Conservation (phyloP, 2,888 invertebrate genomes). For the Ernsta delagoae region DNA sequence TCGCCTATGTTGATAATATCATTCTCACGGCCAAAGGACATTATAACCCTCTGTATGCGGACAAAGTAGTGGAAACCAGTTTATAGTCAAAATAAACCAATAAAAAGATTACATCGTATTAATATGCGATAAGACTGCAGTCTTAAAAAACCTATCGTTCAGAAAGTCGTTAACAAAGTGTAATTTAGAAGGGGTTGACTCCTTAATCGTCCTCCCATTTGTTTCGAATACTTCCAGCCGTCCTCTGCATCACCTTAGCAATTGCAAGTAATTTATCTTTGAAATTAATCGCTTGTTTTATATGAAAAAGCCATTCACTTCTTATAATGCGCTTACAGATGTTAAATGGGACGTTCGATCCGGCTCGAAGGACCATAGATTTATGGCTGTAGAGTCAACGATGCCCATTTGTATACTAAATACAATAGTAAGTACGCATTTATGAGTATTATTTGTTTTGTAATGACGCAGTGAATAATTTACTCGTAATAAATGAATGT, state of each 20-base stretch:
- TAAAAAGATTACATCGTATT: no score
- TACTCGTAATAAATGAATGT: no score
- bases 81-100: no score
- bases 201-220: constrained; percentile 28
- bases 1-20: no score
- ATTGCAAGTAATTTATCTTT: constrained; percentile 36
- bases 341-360: constrained; percentile 29
- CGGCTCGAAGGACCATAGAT: constrained; percentile 29
- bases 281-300: constrained; percentile 36
- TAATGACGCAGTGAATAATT: no score
- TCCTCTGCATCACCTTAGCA: constrained; percentile 31
- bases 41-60: no score
- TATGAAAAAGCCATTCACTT: constrained; percentile 32
- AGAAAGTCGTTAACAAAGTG: constrained; percentile 32
- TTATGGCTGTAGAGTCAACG: no score
- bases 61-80: no score
- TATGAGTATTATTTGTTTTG: no score
- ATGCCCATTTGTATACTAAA: no score
- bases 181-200: constrained; percentile 37
- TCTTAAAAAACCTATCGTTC: constrained; percentile 17
- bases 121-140: background rate
- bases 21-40: no score
- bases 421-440: no score
- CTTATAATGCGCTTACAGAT: constrained; percentile 28
- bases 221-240: constrained; percentile 25